Conservation (phyloP, 2,113 vertebrate genomes). For the Saccopteryx bilineata region DNA sequence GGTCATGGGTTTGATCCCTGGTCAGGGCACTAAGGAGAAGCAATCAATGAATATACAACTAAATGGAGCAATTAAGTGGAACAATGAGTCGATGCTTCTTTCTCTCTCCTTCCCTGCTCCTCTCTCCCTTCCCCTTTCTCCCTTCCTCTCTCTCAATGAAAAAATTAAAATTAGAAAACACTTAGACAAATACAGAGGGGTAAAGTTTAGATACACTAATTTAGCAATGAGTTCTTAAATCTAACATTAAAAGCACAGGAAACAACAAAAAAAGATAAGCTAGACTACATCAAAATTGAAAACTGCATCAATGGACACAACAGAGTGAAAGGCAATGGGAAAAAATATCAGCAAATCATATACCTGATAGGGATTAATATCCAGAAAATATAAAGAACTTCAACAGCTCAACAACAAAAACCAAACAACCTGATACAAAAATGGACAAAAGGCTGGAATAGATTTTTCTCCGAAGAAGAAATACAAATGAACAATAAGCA, state of each 20-base stretch:
- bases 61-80: too few relatives aligned
- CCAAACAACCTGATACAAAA: background rate
- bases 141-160: background rate
- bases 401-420: background rate
- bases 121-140: too few relatives aligned
- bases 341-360: background rate
- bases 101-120: too few relatives aligned
- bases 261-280: background rate
- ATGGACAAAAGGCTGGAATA: background rate
- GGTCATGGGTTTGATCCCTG: too few relatives aligned
- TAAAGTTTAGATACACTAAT: background rate
- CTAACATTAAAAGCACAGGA: background rate
- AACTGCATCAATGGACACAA: background rate
- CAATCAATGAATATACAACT: too few relatives aligned
- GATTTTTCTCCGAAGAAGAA: conserved; percentile 49
- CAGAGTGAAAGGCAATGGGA: background rate
- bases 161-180: background rate
- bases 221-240: conserved; percentile 17
- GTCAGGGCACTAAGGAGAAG: too few relatives aligned
- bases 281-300: background rate
- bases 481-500: background rate
- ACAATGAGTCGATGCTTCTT: too few relatives aligned
- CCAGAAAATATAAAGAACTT: background rate
- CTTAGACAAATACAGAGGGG: background rate
- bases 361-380: background rate